Evolutionary conservation across 1,140 invertebrate genomes (phyloP).

Genomic region (Drosophila bifasciata): DNA sequence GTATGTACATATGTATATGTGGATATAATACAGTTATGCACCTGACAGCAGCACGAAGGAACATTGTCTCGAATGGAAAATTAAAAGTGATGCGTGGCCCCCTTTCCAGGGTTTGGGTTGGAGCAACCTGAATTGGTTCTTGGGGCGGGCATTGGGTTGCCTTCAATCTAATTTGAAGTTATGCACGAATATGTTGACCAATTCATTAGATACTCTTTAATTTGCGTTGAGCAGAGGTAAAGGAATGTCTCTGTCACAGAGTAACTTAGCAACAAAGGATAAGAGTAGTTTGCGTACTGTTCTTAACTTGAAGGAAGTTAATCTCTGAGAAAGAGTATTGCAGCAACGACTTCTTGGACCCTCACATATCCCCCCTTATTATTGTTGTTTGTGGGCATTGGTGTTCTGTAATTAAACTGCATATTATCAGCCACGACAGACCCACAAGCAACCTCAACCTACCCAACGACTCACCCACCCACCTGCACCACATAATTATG

Average conservation of each 20-base stretch:
- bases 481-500: conserved; percentile 68
- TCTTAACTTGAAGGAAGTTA: neutral
- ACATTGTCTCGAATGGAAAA: conserved; percentile 70
- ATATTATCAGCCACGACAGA: conserved; percentile 63
- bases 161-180: conserved; percentile 75
- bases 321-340: conserved; percentile 29
- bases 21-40: conserved; percentile 59
- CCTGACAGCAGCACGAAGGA: conserved; percentile 61
- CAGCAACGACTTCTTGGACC: conserved; percentile 1
- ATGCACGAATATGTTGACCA: conserved; percentile 44
- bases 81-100: conserved; percentile 73
- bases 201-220: conserved; percentile 6
- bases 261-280: neutral
- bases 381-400: conserved; percentile 68
- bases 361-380: conserved; percentile 35
- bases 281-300: too few relatives aligned
- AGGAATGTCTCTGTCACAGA: neutral
- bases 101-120: neutral
- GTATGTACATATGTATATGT: conserved; percentile 1
- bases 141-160: neutral
- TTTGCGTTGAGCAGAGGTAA: neutral
- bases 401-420: conserved; percentile 77
- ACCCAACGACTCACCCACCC: conserved; percentile 9
- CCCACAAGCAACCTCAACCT: conserved; percentile 11
- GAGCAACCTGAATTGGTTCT: neutral